Percentiles rank a stretch among this genome's conserved stretches.
Conservation (phyloP, 2,113 vertebrate species). For the Albula goreensis region DNA sequence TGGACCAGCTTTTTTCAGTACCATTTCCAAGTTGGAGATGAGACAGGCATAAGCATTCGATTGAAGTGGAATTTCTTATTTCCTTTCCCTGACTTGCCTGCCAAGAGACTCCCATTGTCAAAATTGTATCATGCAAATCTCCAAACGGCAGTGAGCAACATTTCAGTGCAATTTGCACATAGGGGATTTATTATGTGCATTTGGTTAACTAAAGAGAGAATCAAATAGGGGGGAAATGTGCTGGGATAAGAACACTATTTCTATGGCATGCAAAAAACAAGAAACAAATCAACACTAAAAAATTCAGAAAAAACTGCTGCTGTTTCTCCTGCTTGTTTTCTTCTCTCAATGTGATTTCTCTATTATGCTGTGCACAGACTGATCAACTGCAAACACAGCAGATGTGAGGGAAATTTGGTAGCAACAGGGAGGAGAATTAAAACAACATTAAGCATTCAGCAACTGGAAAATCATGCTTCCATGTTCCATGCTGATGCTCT, state of each 20-base stretch:
- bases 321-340: conserved; percentile 14
- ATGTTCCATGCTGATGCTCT: conserved; percentile 38
- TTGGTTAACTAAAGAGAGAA: conserved; percentile 34
- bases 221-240: conserved; percentile 26
- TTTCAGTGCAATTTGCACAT: conserved; percentile 21
- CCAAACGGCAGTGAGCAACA: not conserved
- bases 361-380: conserved; percentile 41
- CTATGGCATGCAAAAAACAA: conserved; percentile 20
- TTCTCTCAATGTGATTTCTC: conserved; percentile 45
- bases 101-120: conserved; percentile 23
- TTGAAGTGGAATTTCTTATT: conserved; percentile 37
- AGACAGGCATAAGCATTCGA: conserved; percentile 33
- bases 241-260: conserved; percentile 14
- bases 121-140: conserved; percentile 22
- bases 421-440: conserved; percentile 59
- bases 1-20: conserved; percentile 22
- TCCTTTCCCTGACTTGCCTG: conserved; percentile 17
- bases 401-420: conserved; percentile 53
- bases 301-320: not conserved
- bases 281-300: conserved; percentile 22
- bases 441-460: conserved; percentile 41
- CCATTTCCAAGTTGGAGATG: conserved; percentile 38
- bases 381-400: conserved; percentile 49
- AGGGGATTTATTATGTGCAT: conserved; percentile 36
- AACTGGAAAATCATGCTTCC: conserved; percentile 51